Evolutionary conservation across 2,888 invertebrate species (phyloP), one percentile per base, ranked within the genome.

Genomic region (Halocaridina rubra): DNA sequence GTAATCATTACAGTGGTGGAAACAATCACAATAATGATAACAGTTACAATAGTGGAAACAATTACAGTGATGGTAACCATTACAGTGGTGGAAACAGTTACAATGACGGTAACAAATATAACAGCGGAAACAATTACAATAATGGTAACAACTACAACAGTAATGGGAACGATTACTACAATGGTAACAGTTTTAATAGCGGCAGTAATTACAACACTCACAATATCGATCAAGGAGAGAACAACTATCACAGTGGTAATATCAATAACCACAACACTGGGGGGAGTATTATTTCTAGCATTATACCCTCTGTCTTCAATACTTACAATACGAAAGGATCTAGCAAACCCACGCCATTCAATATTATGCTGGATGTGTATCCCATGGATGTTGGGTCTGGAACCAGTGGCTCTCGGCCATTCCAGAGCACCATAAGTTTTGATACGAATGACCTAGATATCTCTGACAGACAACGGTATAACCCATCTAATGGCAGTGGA

Each of bases 321-420:
- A 67, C 78, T 7, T 27, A 33, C 10, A 24, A 39, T n/a, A n/a
- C 46, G 13, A n/a, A n/a, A n/a, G 19, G n/a, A 24, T 22, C 27
- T 19, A 10, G 27, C 64, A 81, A 57, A 69, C 57, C 76, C 4
- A n/a, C 32, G 2, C 75, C 81, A 10, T 81, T 81, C 59, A 81
- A 76, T 30, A 81, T 81, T 32, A 76, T 81, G 81, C 33, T 81
- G 32, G 81, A 81, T n/a, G 81, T 81, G 22, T 81, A 81, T 57
- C 81, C 81, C 8, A 81, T 81, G 81, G 81, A 81, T 0, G 78
- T 64, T 27, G 8, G n/a, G 0, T 27, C 33, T 67, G 24, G 13
- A 8, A 13, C 76, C 4, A 27, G 39, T 13, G 53, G 53, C 27
- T 32, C 74, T 3, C 39, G 46, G 29, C 64, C 81, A 8, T 81